Evolutionary conservation across 35 echinoderm and acorn worm genomes (phyloP), one percentile per base, ranked within the genome.

Genomic region (Heliocidaris erythrogramma): DNA sequence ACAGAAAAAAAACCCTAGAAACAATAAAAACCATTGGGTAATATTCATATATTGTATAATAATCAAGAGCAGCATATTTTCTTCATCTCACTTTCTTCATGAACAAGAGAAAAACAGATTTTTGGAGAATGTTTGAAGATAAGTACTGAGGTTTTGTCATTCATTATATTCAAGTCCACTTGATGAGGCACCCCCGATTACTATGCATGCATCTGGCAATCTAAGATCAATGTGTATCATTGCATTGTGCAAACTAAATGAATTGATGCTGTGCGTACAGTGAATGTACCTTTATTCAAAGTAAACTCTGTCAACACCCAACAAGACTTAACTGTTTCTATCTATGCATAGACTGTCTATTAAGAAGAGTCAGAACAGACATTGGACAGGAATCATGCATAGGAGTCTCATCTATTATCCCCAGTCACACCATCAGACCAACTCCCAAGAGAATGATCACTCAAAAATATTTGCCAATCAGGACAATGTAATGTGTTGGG

Each of bases 81-180:
- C 52, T 56, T 78, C 18, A 24, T 8, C 0, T 78, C 17, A n/a
- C 65, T 78, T n/a, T 78, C 21, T 78, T 78, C 21, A n/a, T 78
- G 21, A 78, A 78, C 21, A 78, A 27, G 65, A 27, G 65, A 78
- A 78, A 69, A 78, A 78, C 27, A 78, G 14, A 78, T n/a, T n/a
- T 78, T 78, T 78, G 21, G 21, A 78, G 65, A 78, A 78, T 78
- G 65, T 78, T 78, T 78, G 65, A 78, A 78, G 65, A 78, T 78
- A n/a, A 78, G 65, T 78, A 78, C 65, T 78, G 65, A 78, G 65
- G 65, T 27, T 78, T 78, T 78, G 27, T 78, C 65, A 18, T 78
- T 27, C 0, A 42, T 42, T 42, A 42, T 42, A n/a, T 24, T 78
- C 7, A 78, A 78, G 18, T 78, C 65, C 65, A 27, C 27, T 18